Conservation (phyloP, 2,888 invertebrate species). For the Antheraea assamensis region DNA sequence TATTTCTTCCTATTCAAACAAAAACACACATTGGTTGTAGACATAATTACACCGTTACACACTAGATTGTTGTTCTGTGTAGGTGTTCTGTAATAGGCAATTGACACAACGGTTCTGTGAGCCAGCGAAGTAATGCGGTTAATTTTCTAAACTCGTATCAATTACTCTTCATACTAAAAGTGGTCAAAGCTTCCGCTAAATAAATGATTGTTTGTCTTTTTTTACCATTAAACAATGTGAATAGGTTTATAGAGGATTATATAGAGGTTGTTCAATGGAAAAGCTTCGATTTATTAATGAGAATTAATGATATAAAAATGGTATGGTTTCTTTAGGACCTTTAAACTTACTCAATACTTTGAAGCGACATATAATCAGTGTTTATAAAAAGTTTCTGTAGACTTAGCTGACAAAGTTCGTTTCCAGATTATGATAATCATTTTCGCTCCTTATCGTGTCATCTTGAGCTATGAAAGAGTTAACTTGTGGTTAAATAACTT, state of each 20-base stretch:
- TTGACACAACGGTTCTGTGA: slow-evolving; percentile 47
- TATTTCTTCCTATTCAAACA: neutral
- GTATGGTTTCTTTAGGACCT: no score
- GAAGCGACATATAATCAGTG: no score
- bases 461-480: neutral
- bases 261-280: no score
- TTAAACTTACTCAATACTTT: no score
- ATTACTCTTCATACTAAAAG: slow-evolving; percentile 39
- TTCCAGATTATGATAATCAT: neutral
- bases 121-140: slow-evolving; percentile 53
- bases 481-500: neutral
- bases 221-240: neutral
- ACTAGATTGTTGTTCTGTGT: slow-evolving; percentile 31
- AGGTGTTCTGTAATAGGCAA: slow-evolving; percentile 40
- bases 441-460: neutral
- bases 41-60: slow-evolving; percentile 20
- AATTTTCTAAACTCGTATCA: slow-evolving; percentile 50
- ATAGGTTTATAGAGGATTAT: neutral
- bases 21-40: neutral
- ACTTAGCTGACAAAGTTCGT: neutral
- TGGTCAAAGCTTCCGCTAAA: slow-evolving; percentile 2
- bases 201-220: neutral
- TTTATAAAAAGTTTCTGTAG: no score
- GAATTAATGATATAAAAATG: no score
- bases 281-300: no score